Percentiles rank a stretch among this genome's conserved stretches.
Conservation (phyloP, 1,140 invertebrate species). For the Phenacoccus solenopsis region DNA sequence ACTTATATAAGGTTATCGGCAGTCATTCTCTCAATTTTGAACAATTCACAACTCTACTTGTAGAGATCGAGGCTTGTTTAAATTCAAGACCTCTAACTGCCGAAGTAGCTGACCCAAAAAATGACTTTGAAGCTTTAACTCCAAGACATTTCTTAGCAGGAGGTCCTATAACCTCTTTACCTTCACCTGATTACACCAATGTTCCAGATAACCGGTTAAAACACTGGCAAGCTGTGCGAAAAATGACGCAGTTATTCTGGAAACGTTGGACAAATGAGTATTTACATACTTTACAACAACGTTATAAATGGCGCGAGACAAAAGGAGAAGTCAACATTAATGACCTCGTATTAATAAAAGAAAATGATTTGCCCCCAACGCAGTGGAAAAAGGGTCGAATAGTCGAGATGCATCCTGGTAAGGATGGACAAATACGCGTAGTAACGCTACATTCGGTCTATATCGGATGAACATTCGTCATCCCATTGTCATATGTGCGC, state of each 20-base stretch:
- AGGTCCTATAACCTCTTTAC: background rate
- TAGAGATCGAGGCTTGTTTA: constrained; percentile 28
- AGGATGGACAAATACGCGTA: background rate
- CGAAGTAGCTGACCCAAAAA: constrained; percentile 26
- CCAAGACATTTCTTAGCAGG: background rate
- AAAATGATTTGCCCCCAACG: background rate
- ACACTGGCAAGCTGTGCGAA: background rate
- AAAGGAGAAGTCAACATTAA: background rate
- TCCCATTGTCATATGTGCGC: too few relatives aligned
- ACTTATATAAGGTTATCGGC: constrained; percentile 26
- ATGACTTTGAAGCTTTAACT: constrained; percentile 21
- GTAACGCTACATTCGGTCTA: too few relatives aligned
- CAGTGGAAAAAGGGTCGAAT: background rate
- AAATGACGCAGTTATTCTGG: background rate
- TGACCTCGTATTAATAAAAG: background rate
- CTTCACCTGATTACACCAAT: background rate
- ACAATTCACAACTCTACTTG: constrained; percentile 29
- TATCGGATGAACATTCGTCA: too few relatives aligned
- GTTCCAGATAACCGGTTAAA: too few relatives aligned
- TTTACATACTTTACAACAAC: background rate
- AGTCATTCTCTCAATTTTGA: constrained; percentile 26
- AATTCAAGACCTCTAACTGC: constrained; percentile 28
- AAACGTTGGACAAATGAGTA: background rate
- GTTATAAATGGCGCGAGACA: background rate
- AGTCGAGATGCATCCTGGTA: background rate